Conservation (phyloP, 2,113 vertebrate genomes). For the Anarhynchus alexandrinus region DNA sequence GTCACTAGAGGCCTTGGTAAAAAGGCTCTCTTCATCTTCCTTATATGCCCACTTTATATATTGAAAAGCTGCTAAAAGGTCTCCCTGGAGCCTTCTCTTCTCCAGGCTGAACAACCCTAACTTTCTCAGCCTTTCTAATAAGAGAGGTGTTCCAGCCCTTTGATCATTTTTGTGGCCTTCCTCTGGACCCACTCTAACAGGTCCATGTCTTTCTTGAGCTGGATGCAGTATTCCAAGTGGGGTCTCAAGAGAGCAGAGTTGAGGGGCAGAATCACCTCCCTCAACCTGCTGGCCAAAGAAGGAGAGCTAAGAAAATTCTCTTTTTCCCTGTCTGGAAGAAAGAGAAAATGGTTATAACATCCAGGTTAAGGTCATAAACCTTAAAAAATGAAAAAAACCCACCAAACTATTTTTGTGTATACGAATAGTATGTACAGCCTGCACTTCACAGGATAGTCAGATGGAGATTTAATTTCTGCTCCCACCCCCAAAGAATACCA, state of each 20-base stretch:
- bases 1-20: neutral
- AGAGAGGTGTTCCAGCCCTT: neutral
- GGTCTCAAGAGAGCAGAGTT: neutral
- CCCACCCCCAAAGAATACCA: neutral
- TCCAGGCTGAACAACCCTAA: neutral
- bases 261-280: neutral
- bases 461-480: neutral
- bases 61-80: neutral
- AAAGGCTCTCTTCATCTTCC: neutral
- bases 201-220: fast-evolving
- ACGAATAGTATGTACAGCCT: neutral
- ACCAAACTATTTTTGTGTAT: neutral
- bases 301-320: neutral
- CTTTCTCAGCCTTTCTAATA: neutral
- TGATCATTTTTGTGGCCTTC: neutral
- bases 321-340: neutral
- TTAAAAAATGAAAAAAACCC: neutral
- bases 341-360: neutral
- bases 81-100: neutral
- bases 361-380: neutral
- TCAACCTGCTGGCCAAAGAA: neutral
- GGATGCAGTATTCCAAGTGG: fast-evolving
- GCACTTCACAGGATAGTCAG: neutral
- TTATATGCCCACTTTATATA: fast-evolving
- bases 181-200: neutral